Base-by-base conservation (phyloP, 2,888 invertebrate species). In the Catonia carolina region DNA sequence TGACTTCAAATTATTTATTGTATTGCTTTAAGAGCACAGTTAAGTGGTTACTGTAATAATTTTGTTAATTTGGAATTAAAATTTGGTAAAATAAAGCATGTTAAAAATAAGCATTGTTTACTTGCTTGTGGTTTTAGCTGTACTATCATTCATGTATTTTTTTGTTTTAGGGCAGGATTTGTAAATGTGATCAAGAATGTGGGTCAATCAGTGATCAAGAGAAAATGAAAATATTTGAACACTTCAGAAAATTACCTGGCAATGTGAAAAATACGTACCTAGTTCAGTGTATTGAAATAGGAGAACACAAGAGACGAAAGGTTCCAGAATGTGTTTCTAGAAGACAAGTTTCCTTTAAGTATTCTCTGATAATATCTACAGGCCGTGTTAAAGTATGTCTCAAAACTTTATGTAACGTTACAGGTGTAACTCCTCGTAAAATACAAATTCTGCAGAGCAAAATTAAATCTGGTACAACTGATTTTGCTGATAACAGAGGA, bases 161-260 rank as follows among this genome's bases (percentile, higher is more conserved):
- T 15, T 20, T 41, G 42, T 41, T 41, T 20, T 15, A 41, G 42
- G 42, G 17, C 17, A 41, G 42, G 20, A 17, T 41, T 41, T 41
- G 42, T 20, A 41, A 41, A 41, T 41, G 42, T 41, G 42, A 41
- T 17, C 42, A 41, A 17, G 42, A 41, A 15, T 41, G 7, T 41
- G 42, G 42, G 17, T 12, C 12, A 12, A 15, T 12, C 15, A 14
- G 10, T 41, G n/a, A 15, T 15, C 15, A 41, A 41, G 20, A 41
- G 17, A 41, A 41, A 15, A 17, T 41, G 17, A 17, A 41, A 17
- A 8, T 41, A 20, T 41, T 41, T 41, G 15, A 15, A 18, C 15
- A 41, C 20, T 41, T 41, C 15, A 17, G 17, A 20, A 17, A 41
- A 10, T 20, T 41, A 41, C 42, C 42, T 18, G 18, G 10, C 10